Base-by-base conservation (phyloP, 2,888 invertebrate genomes). In the Acanthococcus lagerstroemiae region DNA sequence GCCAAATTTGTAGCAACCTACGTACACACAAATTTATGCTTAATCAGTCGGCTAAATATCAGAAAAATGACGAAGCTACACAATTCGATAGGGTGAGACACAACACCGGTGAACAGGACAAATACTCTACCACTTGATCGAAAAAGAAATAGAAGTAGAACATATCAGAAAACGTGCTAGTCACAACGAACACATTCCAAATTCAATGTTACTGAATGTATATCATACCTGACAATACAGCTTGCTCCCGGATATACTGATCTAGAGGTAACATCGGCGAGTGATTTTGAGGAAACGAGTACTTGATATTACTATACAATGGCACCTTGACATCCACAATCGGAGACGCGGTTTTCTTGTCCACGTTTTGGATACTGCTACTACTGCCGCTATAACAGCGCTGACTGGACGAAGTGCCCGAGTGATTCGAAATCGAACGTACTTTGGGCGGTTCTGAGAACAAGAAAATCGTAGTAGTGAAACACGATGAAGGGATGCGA, bases 231-330 rank as follows among this genome's bases (percentile, higher is more conserved):
- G 85, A 84, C 54, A 86, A 77, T 73, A 88, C 87, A 0, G 88
- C 88, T 77, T 92, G 92, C 74, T 91, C 90, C 73, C 92, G 81
- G 71, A 92, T 87, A 74, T 91, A 92, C 77, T 91, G 89, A 76
- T 91, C 90, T 69, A 92, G 78, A 9, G 91, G 91, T 73, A 90
- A 76, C 69, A 91, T 77, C 74, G 90, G 90, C 46, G 75, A 73
- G 65, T 76, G 74, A 30, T 69, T 71, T 71, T 83, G 82, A 17
- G 54, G 19, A 56, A 46, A 55, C 5, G 72, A 69, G 68, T 73
- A 74, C 65, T 74, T 74, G 50, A 75, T 69, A 68, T 75, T 75
- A 48, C 72, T 74, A 68, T 75, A 75, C 24, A 75, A 69, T 22
- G 70, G 70, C 9, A 67, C 52, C 30, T 66, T 67, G 54, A 46